phyloP scores from a whole-genome alignment of 1,140 invertebrate genomes.

The Capitella teleta region DNA sequence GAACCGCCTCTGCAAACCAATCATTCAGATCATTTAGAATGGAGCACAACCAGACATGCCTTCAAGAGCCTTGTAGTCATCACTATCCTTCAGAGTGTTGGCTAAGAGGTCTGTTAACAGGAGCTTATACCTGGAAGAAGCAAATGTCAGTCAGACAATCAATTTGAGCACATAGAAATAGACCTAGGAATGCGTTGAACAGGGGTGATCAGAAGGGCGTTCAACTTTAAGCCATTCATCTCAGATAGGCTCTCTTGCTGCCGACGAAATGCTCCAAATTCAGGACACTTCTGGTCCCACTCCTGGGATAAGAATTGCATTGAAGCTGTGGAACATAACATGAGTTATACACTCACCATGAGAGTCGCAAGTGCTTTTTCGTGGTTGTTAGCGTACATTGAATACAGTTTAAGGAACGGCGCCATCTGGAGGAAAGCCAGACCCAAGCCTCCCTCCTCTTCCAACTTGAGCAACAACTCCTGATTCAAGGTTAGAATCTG shows the following conservation, averaged over 20 bases:
- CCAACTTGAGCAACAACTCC: constrained; percentile 54
- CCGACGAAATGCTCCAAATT: constrained; percentile 46
- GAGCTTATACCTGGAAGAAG: constrained; percentile 56
- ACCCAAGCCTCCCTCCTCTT: constrained; percentile 52
- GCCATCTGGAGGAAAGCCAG: constrained; percentile 57
- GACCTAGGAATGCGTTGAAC: constrained; percentile 63
- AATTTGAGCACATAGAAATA: too few relatives aligned
- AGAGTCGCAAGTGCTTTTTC: constrained; percentile 44
- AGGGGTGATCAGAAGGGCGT: constrained; percentile 60
- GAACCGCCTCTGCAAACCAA: constrained; percentile 48
- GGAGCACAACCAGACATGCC: constrained; percentile 16
- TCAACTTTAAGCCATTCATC: constrained; percentile 54
- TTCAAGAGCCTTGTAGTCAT: constrained; percentile 46
- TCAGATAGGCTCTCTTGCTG: constrained; percentile 59
- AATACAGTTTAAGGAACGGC: constrained; percentile 67
- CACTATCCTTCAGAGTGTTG: constrained; percentile 50
- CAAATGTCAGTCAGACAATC: too few relatives aligned
- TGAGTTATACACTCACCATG: constrained; percentile 19
- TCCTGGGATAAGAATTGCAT: constrained; percentile 35
- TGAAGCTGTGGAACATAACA: neutral
- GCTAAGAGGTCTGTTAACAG: constrained; percentile 56
- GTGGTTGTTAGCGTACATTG: constrained; percentile 65
- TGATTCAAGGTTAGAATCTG: constrained; percentile 61
- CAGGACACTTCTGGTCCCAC: constrained; percentile 48
- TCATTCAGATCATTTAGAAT: neutral